Conservation (phyloP, 2,797 vertebrate genomes). For the Lepilemur ruficaudatus region DNA sequence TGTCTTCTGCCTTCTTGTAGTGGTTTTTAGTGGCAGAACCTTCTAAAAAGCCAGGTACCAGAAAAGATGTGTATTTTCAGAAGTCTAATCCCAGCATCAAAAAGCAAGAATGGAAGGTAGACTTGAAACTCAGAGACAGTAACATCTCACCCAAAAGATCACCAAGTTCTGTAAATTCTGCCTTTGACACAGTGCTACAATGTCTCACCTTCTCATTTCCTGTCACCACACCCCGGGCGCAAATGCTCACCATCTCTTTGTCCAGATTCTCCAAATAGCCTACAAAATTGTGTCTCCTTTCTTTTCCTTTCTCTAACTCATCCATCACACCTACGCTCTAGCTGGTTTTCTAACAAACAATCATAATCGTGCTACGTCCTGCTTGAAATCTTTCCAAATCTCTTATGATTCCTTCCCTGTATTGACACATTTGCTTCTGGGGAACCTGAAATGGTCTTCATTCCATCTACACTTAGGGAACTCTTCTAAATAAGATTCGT, state of each 20-base stretch:
- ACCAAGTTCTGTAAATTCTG: neutral
- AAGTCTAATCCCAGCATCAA: neutral
- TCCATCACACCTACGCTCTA: neutral
- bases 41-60: neutral
- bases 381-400: neutral
- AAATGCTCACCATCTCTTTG: neutral
- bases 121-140: neutral
- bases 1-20: neutral
- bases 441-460: neutral
- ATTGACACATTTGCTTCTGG: neutral
- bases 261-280: neutral
- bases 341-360: neutral
- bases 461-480: neutral
- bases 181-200: neutral
- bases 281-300: neutral
- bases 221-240: fast-evolving
- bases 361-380: neutral
- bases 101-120: neutral
- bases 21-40: neutral
- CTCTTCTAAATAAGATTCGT: neutral
- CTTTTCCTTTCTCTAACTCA: neutral
- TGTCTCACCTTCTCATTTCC: neutral
- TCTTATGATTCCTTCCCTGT: neutral
- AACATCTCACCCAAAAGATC: neutral
- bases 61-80: neutral